Evolutionary conservation across 2,797 vertebrate species (phyloP), one percentile per base, ranked within the genome.

Genomic region (Xiphophorus birchmanni): DNA sequence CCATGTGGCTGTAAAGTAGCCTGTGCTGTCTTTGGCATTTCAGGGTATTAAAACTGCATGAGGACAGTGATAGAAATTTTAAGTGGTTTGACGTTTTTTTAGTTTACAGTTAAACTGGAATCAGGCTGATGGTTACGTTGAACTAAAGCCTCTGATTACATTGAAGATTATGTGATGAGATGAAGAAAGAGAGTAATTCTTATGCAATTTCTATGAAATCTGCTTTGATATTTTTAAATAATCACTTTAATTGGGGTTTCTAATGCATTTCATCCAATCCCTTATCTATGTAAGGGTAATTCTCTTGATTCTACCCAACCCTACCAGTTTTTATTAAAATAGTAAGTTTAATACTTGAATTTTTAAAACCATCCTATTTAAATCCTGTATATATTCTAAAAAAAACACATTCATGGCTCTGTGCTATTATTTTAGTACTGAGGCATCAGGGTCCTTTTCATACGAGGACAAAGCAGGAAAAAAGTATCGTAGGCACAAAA

Each of bases 381-480:
- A 67, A 11, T 40, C 37, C 37, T 23, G 18, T 21, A 67, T 67
- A 67, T 67, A 40, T 21, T 35, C 32, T 18, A 18, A 65, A 63
- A 63, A 65, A 65, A 65, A 1, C 18, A 23, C 4, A 69, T 71
- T 69, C 15, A 47, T 84, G 47, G 4, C n/a, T 80, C 12, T 78
- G 44, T 78, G 80, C 74, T 77, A 81, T 91, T 88, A 83, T 76
- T 79, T 77, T 69, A 75, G 44, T 47, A 56, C 40, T 52, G 45
- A 75, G 40, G 75, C 58, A 63, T 84, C 15, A n/a, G 5, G n/a
- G 77, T 88, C 52, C 88, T 86, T 89, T 81, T 86, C 81, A 78
- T 85, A 78, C 77, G 32, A 82, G 71, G 56, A 84, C 72, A 83
- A 85, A 80, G 73, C 52, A 42, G 86, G 82, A 37, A 80, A 44